A percentile compares a stretch with the other conserved stretches of the same genome.
Evolutionary conservation across 2,113 vertebrate genomes (phyloP).

Genomic region (Zosterops hypoxanthus): DNA sequence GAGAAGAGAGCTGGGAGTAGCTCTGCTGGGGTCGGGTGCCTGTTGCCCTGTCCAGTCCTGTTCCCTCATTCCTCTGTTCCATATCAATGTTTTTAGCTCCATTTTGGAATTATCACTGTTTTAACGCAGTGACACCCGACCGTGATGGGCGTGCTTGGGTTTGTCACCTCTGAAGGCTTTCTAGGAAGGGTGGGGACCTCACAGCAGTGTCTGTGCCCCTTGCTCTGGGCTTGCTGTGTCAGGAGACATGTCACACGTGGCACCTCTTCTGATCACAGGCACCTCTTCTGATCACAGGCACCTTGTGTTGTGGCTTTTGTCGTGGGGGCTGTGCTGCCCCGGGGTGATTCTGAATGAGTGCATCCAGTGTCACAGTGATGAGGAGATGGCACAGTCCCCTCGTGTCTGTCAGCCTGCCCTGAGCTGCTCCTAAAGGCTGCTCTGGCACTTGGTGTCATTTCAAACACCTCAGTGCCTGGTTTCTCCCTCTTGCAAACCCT

Average conservation of each 20-base stretch:
- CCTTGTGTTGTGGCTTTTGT: not conserved
- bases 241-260: rapidly evolving
- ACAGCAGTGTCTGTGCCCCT: not conserved
- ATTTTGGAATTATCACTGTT: rapidly evolving
- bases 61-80: not conserved
- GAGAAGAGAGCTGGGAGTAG: not conserved
- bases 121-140: rapidly evolving
- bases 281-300: not conserved
- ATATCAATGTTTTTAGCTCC: rapidly evolving
- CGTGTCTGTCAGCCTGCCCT: not conserved
- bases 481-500: not conserved
- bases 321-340: not conserved
- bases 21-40: not conserved
- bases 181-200: not conserved
- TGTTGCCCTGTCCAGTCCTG: not conserved
- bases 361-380: not conserved
- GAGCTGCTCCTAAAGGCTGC: not conserved
- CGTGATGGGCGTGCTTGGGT: not conserved
- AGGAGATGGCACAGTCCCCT: not conserved
- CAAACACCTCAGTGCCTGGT: rapidly evolving
- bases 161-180: not conserved
- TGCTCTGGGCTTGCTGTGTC: rapidly evolving
- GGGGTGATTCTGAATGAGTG: not conserved
- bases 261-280: rapidly evolving
- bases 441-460: not conserved